These are phyloP conservation scores for Thinocorus orbignyianus DNA, from an alignment of 2,113 vertebrate genomes.

Conservation along the genomic window DNA sequence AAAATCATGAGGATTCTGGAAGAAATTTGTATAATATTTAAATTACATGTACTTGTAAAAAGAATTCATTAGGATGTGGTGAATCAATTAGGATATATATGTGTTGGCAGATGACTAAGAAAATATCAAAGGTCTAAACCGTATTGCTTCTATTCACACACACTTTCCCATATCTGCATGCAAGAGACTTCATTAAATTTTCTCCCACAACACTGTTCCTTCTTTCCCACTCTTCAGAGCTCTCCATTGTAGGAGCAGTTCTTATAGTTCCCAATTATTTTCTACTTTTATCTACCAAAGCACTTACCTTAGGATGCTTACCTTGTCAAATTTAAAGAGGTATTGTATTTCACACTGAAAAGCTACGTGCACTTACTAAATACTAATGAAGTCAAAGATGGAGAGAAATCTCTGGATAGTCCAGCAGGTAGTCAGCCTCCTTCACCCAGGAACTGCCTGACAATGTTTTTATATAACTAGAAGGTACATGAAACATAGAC, in stretches of 20 bases:
- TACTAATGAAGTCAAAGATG: neutral
- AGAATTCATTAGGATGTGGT: neutral
- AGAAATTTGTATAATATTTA: neutral
- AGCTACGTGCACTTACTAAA: neutral
- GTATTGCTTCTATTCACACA: neutral
- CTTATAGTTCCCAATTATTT: neutral
- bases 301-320: neutral
- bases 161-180: fast-evolving
- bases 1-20: neutral
- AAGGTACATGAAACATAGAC: neutral
- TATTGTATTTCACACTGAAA: neutral
- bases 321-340: neutral
- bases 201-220: fast-evolving
- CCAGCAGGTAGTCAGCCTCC: neutral
- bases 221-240: neutral
- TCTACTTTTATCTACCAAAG: neutral
- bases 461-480: neutral
- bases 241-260: neutral
- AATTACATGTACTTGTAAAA: neutral
- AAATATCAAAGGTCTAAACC: neutral
- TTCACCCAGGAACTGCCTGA: neutral
- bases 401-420: neutral
- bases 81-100: neutral
- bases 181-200: neutral
- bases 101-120: neutral